Conservation (phyloP, 1,140 invertebrate species). For the Hermetia illucens region DNA sequence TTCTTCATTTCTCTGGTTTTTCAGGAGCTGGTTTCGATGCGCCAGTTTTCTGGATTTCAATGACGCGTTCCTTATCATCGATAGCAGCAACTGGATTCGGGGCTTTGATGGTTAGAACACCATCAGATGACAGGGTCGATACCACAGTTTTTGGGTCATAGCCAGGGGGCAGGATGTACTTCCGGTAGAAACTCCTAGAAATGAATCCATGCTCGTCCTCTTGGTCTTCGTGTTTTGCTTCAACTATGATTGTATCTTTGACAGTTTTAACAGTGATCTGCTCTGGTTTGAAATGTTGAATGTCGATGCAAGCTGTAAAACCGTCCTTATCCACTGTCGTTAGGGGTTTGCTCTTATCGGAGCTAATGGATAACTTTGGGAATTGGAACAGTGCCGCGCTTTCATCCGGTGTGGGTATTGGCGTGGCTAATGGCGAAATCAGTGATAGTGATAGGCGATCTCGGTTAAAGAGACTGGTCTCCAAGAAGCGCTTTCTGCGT, state of each 20-base stretch:
- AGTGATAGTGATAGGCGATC: too few species aligned
- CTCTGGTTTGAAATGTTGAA: slow-evolving; percentile 68
- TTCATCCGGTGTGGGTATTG: too few species aligned
- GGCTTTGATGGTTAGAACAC: slow-evolving; percentile 55
- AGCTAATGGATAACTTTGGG: too few species aligned
- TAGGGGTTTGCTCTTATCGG: too few species aligned
- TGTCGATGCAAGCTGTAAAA: slow-evolving; percentile 59
- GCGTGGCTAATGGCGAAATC: too few species aligned
- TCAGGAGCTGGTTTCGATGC: background rate
- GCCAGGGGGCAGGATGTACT: slow-evolving; percentile 39
- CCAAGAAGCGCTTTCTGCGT: too few species aligned
- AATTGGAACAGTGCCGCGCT: too few species aligned
- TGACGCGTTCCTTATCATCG: background rate
- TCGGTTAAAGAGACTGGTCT: too few species aligned
- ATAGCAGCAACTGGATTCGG: slow-evolving; percentile 32
- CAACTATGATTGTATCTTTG: slow-evolving; percentile 54
- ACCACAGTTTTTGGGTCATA: slow-evolving; percentile 52
- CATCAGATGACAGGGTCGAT: slow-evolving; percentile 58
- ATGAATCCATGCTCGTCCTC: slow-evolving; percentile 59
- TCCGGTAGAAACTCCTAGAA: slow-evolving; percentile 57
- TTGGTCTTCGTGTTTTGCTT: slow-evolving; percentile 62
- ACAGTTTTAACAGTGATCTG: slow-evolving; percentile 70
- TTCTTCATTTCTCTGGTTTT: background rate
- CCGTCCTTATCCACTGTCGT: slow-evolving; percentile 53
- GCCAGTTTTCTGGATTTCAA: background rate